Conservation (phyloP, 2,888 invertebrate species). For the Xestobium rufovillosum region DNA sequence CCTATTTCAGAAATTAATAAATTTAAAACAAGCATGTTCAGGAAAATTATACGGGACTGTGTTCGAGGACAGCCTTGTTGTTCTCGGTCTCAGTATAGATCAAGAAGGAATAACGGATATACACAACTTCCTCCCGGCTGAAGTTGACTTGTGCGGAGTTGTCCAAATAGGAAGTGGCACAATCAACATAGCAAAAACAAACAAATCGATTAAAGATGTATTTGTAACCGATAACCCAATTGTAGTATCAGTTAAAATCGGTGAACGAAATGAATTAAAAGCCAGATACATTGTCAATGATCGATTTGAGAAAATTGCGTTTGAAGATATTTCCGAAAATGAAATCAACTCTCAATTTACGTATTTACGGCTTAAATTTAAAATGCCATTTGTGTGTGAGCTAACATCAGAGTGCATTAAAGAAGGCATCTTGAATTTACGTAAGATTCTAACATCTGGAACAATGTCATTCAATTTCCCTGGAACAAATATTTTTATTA, state of each 20-base stretch:
- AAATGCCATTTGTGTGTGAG: conserved; percentile 57
- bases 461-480: conserved; percentile 60
- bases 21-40: conserved; percentile 53
- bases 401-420: conserved; percentile 51
- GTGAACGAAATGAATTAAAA: conserved; percentile 52
- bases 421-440: conserved; percentile 54
- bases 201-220: conserved; percentile 57
- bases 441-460: conserved; percentile 66
- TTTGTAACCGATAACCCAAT: conserved; percentile 76
- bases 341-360: conserved; percentile 63
- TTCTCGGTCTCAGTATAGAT: conserved; percentile 63
- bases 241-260: conserved; percentile 51
- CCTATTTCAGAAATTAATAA: conserved; percentile 56
- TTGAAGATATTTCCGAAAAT: conserved; percentile 54
- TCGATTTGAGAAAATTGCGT: conserved; percentile 58
- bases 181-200: conserved; percentile 53
- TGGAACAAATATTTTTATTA: conserved; percentile 57
- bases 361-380: conserved; percentile 60
- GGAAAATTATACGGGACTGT: conserved; percentile 71
- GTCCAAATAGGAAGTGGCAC: conserved; percentile 57
- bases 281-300: conserved; percentile 65
- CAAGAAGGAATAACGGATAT: conserved; percentile 49
- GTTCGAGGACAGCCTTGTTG: conserved; percentile 61
- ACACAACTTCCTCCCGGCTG: conserved; percentile 63
- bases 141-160: conserved; percentile 69